Conservation (phyloP, 2,888 invertebrate genomes). For the Tenthredo livida region DNA sequence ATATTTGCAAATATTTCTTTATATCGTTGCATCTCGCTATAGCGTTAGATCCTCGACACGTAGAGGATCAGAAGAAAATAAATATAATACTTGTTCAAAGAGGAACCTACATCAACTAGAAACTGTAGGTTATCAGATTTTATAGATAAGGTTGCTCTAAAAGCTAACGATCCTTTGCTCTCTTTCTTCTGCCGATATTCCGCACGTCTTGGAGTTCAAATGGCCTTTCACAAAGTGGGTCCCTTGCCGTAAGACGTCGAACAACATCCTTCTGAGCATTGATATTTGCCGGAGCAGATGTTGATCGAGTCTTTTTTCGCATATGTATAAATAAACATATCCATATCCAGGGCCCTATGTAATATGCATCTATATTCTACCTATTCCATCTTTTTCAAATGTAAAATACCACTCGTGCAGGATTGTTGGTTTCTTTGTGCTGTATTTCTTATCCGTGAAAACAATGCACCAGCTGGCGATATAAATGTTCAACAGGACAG, state of each 20-base stretch:
- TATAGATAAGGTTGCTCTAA: neutral
- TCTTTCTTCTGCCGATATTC: neutral
- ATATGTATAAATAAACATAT: slow-evolving; percentile 26
- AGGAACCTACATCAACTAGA: neutral
- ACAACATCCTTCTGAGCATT: neutral
- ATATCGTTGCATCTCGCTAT: neutral
- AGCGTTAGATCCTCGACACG: neutral
- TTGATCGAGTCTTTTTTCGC: slow-evolving; percentile 24
- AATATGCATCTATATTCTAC: neutral
- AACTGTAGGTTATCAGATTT: neutral
- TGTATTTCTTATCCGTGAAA: neutral
- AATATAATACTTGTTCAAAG: neutral
- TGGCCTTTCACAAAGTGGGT: neutral
- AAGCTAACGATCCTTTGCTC: neutral
- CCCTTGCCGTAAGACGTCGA: slow-evolving; percentile 17
- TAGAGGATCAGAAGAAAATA: neutral
- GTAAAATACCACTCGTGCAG: neutral
- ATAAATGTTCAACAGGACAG: neutral
- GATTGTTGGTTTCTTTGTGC: neutral
- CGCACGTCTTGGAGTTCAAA: neutral
- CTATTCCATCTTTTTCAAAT: neutral
- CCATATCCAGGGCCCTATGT: slow-evolving; percentile 1
- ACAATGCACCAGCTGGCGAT: neutral
- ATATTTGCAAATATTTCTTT: neutral
- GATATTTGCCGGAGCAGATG: slow-evolving; percentile 27